A percentile compares a stretch with the other conserved stretches of the same genome.
phyloP scores from a whole-genome alignment of 2,888 invertebrate genomes.

The Hylaea fasciaria region DNA sequence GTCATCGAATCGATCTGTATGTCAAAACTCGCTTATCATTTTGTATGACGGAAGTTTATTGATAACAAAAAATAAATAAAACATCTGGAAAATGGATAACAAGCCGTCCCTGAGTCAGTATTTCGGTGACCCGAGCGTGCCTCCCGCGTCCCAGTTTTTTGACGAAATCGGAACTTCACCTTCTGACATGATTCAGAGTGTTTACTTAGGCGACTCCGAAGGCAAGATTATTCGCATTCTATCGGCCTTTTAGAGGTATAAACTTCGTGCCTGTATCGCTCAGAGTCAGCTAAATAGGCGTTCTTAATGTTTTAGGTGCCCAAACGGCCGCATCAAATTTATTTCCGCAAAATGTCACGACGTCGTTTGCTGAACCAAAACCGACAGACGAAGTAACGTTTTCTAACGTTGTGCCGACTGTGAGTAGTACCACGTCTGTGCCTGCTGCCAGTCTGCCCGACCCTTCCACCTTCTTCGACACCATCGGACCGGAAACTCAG shows the following conservation, averaged over 20 bases:
- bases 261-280: neutral
- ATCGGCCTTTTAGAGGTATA: neutral
- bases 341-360: constrained; percentile 62
- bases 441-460: constrained; percentile 76
- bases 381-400: constrained; percentile 64
- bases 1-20: neutral
- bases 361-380: constrained; percentile 64
- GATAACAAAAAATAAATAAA: constrained; percentile 21
- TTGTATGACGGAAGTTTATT: neutral
- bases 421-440: constrained; percentile 66
- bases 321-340: constrained; percentile 55
- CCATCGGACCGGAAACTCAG: constrained; percentile 73
- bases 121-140: constrained; percentile 77
- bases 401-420: constrained; percentile 68
- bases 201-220: constrained; percentile 75
- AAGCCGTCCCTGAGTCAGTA: constrained; percentile 85
- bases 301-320: constrained; percentile 44
- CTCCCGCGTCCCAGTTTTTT: constrained; percentile 79
- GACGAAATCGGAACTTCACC: constrained; percentile 80
- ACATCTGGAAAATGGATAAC: constrained; percentile 68
- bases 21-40: neutral
- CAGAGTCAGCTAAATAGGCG: neutral
- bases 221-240: constrained; percentile 46
- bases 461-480: constrained; percentile 81
- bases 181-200: constrained; percentile 79